Evolutionary conservation across 1,140 invertebrate species (phyloP).

Genomic region (Drosophila tropicalis): DNA sequence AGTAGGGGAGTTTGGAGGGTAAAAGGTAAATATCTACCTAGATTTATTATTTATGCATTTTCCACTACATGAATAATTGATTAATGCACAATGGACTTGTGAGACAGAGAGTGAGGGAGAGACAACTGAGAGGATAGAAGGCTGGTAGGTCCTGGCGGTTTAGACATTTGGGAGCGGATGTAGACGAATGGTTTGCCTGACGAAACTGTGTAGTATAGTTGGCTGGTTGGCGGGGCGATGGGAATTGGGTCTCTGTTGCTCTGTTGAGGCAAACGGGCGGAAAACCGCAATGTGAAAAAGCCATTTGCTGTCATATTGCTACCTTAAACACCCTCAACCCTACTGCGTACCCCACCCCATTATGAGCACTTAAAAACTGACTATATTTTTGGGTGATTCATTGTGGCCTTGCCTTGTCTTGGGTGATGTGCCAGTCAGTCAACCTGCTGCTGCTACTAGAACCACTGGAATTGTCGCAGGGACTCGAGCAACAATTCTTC

Average conservation of each 20-base stretch:
- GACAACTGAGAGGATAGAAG: slow-evolving; percentile 5
- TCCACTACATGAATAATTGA: slow-evolving; percentile 59
- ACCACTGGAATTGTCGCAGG: slow-evolving; percentile 56
- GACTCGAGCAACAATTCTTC: slow-evolving; percentile 73
- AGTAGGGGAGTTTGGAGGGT: not conserved
- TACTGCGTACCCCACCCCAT: slow-evolving; percentile 20
- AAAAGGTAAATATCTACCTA: slow-evolving; percentile 9
- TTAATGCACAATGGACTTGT: slow-evolving; percentile 62
- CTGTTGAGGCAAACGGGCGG: slow-evolving; percentile 27
- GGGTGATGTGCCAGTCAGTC: slow-evolving; percentile 27
- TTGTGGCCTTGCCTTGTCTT: slow-evolving; percentile 45
- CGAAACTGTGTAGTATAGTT: slow-evolving; percentile 23
- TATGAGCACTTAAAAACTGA: slow-evolving; percentile 60
- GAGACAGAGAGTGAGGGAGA: slow-evolving; percentile 37
- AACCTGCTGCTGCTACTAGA: slow-evolving; percentile 15
- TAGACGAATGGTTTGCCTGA: slow-evolving; percentile 37
- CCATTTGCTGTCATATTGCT: slow-evolving; percentile 55
- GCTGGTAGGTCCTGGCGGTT: slow-evolving; percentile 18
- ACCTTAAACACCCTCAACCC: slow-evolving; percentile 6
- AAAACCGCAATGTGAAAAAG: slow-evolving; percentile 72
- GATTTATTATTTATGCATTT: slow-evolving; percentile 61
- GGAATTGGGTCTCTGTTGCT: not conserved
- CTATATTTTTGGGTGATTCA: slow-evolving; percentile 50
- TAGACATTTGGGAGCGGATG: slow-evolving; percentile 53
- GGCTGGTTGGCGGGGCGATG: not conserved